phyloP scores from a whole-genome alignment of 2,113 vertebrate genomes.

The Myrmecobius fasciatus region DNA sequence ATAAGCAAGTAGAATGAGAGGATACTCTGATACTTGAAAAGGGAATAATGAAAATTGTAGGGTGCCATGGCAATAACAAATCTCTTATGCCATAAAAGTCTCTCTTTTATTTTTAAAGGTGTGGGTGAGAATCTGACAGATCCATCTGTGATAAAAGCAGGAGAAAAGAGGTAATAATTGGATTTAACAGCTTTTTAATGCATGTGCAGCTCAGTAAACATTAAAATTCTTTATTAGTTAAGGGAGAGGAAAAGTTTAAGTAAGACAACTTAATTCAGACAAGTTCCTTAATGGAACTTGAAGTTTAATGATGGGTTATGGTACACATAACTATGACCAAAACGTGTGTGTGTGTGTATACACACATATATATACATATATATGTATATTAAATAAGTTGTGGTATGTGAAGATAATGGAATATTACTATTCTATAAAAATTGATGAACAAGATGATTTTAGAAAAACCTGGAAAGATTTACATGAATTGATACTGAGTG shows the following conservation, averaged over 20 bases:
- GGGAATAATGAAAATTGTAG: conserved; percentile 28
- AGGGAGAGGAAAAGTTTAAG: background rate
- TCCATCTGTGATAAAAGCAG: conserved; percentile 98
- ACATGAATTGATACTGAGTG: too few species aligned
- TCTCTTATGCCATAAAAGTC: conserved; percentile 60
- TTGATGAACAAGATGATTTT: too few species aligned
- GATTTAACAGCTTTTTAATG: conserved; percentile 54
- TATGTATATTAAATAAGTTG: too few species aligned
- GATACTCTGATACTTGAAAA: background rate
- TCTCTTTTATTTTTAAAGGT: conserved; percentile 84
- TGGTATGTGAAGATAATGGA: too few species aligned
- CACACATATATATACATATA: too few species aligned
- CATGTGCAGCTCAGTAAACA: background rate
- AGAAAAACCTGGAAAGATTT: too few species aligned
- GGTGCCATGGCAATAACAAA: conserved; percentile 51
- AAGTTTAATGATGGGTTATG: background rate
- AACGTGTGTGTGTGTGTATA: too few species aligned
- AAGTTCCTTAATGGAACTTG: background rate
- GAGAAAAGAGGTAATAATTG: conserved; percentile 94
- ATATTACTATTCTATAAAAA: too few species aligned
- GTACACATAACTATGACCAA: background rate
- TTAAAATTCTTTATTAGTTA: background rate
- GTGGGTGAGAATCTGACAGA: conserved; percentile 98
- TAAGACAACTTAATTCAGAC: background rate
- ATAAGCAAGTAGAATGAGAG: conserved; percentile 36